These are phyloP conservation scores for Actinopyga echinites DNA, from an alignment of 53 echinoderm and acorn worm genomes.

Conservation along the genomic window DNA sequence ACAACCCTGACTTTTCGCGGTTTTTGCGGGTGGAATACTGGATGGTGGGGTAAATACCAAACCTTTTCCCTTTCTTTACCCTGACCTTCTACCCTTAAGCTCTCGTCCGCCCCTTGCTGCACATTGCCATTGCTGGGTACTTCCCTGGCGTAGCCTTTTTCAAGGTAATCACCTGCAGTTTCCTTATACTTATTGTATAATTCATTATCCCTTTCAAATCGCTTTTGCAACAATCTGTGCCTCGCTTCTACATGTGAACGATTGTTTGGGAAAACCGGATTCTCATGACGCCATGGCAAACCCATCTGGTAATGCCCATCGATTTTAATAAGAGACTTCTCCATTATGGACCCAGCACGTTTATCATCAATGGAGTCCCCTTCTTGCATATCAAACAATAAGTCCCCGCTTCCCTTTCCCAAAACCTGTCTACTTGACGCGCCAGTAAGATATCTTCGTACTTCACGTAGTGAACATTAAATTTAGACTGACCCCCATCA, in stretches of 20 bases:
- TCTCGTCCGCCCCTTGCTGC: too few relatives aligned
- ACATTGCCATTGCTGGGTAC: neutral
- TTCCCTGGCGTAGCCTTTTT: slow-evolving; percentile 38
- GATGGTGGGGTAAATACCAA: too few relatives aligned
- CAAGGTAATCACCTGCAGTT: neutral
- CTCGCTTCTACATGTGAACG: slow-evolving; percentile 14
- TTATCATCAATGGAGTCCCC: slow-evolving; percentile 23
- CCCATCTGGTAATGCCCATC: slow-evolving; percentile 47
- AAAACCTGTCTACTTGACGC: slow-evolving; percentile 17
- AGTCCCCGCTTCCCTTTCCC: slow-evolving; percentile 26
- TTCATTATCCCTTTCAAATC: neutral
- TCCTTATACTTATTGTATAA: neutral
- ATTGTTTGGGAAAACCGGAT: slow-evolving; percentile 34
- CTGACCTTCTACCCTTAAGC: too few relatives aligned
- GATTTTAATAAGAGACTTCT: neutral
- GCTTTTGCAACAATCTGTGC: neutral
- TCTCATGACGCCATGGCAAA: slow-evolving; percentile 15
- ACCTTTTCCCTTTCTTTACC: too few relatives aligned
- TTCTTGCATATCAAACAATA: slow-evolving; percentile 3
- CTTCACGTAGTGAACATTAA: neutral
- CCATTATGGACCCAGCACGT: neutral
- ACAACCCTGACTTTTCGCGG: slow-evolving; percentile 49
- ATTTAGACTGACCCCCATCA: neutral
- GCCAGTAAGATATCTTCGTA: neutral
- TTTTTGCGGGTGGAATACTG: slow-evolving; percentile 51